Evolutionary conservation across 2,113 vertebrate genomes (phyloP), one percentile per base, ranked within the genome.

Genomic region (Tragelaphus imberbis): DNA sequence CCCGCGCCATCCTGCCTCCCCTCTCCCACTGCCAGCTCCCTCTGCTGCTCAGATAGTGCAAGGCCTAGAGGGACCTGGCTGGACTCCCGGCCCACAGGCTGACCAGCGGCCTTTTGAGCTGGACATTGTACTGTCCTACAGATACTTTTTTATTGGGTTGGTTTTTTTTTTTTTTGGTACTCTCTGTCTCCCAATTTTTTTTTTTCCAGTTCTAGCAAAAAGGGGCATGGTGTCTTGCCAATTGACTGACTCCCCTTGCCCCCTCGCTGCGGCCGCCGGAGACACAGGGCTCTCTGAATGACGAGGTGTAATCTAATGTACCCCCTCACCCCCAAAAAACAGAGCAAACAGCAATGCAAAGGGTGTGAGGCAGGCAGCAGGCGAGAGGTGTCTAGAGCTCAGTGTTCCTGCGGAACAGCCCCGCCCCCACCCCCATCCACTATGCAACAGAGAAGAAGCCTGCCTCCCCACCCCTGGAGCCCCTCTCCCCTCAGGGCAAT

Each of bases 331-430:
- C 80, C 97, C 97, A 71, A 92, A 97, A 98, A 98, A 98, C 98
- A 98, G 98, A 98, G 97, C 98, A 98, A 97, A 98, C 92, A 99
- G 98, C 98, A 1, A 98, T 98, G 98, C 98, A 98, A 97, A 98
- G 98, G 97, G 97, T 88, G 97, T 97, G 98, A 98, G 97, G 98
- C 98, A 99, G 98, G 99, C 98, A 98, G 98, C 98, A 98, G 99
- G 98, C 98, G 97, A 98, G 98, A 98, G 92, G 97, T 92, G 97
- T 97, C 28, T 71, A 98, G 97, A 99, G 99, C 99, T 80, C 99
- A 99, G 99, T 99, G 99, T 99, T 99, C 99, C 99, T 99, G 99
- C 98, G 99, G 99, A 98, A 77, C 90, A 92, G 97, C 98, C 97
- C 97, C 98, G 84, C 96, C 93, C 95, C 49, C 30, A 0, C 49